Conservation (phyloP, 2,113 vertebrate genomes). For the Xenus cinereus region DNA sequence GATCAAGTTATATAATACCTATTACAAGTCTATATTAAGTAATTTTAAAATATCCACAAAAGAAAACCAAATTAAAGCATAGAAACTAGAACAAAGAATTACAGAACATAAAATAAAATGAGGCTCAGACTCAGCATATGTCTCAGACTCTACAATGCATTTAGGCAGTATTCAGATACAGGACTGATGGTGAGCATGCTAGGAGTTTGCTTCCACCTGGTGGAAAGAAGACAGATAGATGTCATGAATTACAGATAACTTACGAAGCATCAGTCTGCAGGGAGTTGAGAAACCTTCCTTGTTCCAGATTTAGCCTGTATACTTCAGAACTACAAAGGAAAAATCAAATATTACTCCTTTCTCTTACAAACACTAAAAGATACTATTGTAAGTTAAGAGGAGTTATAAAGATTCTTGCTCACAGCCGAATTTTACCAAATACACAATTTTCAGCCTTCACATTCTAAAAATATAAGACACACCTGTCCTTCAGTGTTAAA, state of each 20-base stretch:
- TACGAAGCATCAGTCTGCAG: conserved; percentile 91
- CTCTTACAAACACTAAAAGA: not conserved
- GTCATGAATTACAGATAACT: conserved; percentile 57
- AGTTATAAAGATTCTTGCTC: not conserved
- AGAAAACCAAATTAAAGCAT: conserved; percentile 16
- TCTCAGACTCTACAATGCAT: not conserved
- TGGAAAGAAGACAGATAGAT: not conserved
- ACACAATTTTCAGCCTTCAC: not conserved
- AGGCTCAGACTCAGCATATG: not conserved
- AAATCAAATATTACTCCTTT: not conserved
- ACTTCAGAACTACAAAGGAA: conserved; percentile 86
- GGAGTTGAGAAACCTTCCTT: conserved; percentile 93
- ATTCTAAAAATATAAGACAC: not conserved
- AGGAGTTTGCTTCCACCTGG: conserved; percentile 69
- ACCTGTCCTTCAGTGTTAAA: not conserved
- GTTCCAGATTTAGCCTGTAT: conserved; percentile 92
- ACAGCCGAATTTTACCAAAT: not conserved
- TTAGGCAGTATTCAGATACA: not conserved
- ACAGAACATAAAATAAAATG: not conserved
- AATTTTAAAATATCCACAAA: not conserved
- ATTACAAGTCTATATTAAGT: conserved; percentile 1
- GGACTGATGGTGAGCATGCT: not conserved
- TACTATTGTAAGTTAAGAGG: not conserved
- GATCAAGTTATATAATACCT: conserved; percentile 17
- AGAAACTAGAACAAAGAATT: not conserved